Conservation (phyloP, 2,113 vertebrate genomes). For the Tyrannus savana region DNA sequence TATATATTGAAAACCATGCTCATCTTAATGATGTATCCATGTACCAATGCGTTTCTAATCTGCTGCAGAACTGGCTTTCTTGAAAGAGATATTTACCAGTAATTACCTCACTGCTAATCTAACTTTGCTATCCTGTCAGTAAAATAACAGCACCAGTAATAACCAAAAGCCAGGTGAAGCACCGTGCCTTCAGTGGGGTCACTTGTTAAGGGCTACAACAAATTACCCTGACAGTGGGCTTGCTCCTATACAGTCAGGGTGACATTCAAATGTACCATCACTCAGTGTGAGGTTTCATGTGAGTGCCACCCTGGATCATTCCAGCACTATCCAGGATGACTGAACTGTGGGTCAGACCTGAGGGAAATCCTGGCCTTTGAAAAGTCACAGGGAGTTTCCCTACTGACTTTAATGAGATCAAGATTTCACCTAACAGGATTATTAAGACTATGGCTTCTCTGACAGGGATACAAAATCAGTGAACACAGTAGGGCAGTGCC, state of each 20-base stretch:
- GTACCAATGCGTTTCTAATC: neutral
- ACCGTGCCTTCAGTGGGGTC: neutral
- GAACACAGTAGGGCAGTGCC: conserved; percentile 13
- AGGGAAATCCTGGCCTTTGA: neutral
- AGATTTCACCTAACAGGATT: conserved; percentile 43
- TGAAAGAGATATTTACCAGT: neutral
- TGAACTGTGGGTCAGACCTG: neutral
- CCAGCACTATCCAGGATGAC: neutral
- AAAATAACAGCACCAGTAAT: neutral
- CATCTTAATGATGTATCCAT: neutral
- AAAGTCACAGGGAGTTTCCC: neutral
- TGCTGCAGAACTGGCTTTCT: neutral
- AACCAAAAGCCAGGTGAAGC: neutral
- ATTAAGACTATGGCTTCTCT: neutral
- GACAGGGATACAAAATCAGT: conserved; percentile 45
- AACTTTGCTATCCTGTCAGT: neutral
- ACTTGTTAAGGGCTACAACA: neutral
- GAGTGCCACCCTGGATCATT: neutral
- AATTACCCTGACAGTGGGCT: neutral
- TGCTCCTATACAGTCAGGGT: neutral
- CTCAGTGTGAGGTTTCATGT: neutral
- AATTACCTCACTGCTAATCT: neutral
- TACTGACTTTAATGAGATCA: conserved; percentile 5
- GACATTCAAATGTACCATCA: neutral
- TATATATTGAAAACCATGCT: neutral